Conservation (phyloP, 2,113 vertebrate species). For the Taurulus bubalis region DNA sequence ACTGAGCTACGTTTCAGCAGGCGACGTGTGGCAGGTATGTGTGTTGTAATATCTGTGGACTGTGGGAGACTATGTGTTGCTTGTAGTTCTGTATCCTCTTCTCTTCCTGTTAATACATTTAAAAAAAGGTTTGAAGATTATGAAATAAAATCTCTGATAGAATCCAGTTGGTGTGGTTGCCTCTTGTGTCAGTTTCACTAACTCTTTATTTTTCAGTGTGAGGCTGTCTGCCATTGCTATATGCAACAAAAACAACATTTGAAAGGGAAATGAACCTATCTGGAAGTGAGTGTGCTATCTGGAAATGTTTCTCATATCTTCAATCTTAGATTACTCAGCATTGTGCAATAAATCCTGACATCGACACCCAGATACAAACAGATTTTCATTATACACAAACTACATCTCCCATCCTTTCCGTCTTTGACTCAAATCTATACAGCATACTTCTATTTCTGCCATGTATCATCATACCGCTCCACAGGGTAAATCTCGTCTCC, state of each 20-base stretch:
- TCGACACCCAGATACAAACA: not conserved
- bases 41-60: not conserved
- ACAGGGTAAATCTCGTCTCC: too few relatives aligned
- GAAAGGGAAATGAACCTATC: too few relatives aligned
- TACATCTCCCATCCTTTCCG: not conserved
- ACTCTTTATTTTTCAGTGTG: not conserved
- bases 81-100: too few relatives aligned
- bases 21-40: not conserved
- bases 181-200: not conserved
- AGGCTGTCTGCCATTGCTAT: not conserved
- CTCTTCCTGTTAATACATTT: constrained; percentile 24
- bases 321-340: not conserved
- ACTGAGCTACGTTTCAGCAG: not conserved
- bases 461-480: too few relatives aligned
- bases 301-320: not conserved
- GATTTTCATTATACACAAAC: not conserved
- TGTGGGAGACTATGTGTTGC: too few relatives aligned
- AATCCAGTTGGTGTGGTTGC: not conserved
- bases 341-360: not conserved
- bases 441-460: too few relatives aligned
- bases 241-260: not conserved
- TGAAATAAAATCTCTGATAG: too few relatives aligned
- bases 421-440: not conserved
- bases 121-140: not conserved
- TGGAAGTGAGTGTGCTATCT: too few relatives aligned